Evolutionary conservation across 2,888 invertebrate genomes (phyloP), one percentile per base, ranked within the genome.

Genomic region (Cloeon dipterum): DNA sequence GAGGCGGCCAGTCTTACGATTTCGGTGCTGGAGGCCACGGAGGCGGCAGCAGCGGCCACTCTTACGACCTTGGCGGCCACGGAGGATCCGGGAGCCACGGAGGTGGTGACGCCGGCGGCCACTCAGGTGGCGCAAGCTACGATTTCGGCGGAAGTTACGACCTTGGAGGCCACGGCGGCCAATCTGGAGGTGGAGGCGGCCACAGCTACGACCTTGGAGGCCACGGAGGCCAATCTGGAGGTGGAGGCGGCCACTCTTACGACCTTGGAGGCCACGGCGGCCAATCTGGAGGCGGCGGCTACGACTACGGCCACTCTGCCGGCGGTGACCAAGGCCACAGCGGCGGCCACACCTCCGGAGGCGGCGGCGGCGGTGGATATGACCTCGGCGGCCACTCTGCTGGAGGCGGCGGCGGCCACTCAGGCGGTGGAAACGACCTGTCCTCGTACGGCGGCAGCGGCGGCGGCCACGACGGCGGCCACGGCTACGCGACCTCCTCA

Each of bases 331-430:
- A n/a, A n/a, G n/a, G n/a, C 46, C 42, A 45, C 44, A 3, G 45
- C 44, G 20, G 47, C 49, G 20, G 41, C 45, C 18, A 39, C 33
- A 11, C 43, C 35, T n/a, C 42, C 43, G n/a, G 35, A 23, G 2
- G 8, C 43, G 2, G 23, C 35, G 3, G 34, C 36, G 17, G 37
- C 26, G 62, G 37, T 56, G 52, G 49, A 59, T 59, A 40, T 64
- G 64, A 40, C 63, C 61, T 23, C 63, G 62, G 14, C 20, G 32
- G 20, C 19, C n/a, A n/a, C 32, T 36, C 42, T 11, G 43, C 40
- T 26, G 26, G 36, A 3, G 37, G 45, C 13, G 43, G 45, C 5
- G 39, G 42, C 17, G 40, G 40, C n/a, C 32, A 35, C 26, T 20
- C 35, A 11, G 43, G 42, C 23, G 32, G 39, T n/a, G 44, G 44